Evolutionary conservation across 2,113 vertebrate genomes (phyloP), one percentile per base, ranked within the genome.

Genomic region (Eurypyga helias): DNA sequence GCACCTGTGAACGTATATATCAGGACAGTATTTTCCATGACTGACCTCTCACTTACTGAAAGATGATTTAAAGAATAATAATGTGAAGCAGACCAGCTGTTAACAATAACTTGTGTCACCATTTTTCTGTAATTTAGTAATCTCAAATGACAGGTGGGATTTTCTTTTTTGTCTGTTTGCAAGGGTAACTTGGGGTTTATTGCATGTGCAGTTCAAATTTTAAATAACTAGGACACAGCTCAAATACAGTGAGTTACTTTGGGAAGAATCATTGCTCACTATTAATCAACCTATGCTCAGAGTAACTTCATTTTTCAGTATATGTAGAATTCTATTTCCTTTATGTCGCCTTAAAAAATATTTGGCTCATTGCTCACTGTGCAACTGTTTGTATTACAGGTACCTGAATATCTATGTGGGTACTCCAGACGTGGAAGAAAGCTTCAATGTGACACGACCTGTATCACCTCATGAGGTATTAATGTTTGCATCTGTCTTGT

Each of bases 341-440:
- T 91, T 41, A 26, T 29, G 33, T 83, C 10, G 2, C 75, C 62
- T 83, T 89, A 82, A 71, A 41, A 91, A 78, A 16, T 55, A 24
- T 19, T 60, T 89, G 36, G 2, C 48, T 94, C 11, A 3, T 51
- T 87, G 17, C 7, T 93, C 24, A 33, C 79, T 79, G 78, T 86
- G 33, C 11, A 85, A 66, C 64, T 77, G 38, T 87, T 83, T 96
- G 87, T 84, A 26, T 98, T 98, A 17, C 96, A 99, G 99, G 88
- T 99, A 99, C 93, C 98, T 99, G 80, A 99, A 99, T 97, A 99
- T 99, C 83, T 99, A 99, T 11, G 99, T 99, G 9, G 99, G 98
- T 29, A 99, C 99, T 97, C 99, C 99, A 78, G 99, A 99, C 90
- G 99, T 99, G 43, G 99, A 99, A 97, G 99, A 99, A 98, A 99